phyloP scores from a whole-genome alignment of 2,113 vertebrate genomes.

The Atlantisia rogersi region DNA sequence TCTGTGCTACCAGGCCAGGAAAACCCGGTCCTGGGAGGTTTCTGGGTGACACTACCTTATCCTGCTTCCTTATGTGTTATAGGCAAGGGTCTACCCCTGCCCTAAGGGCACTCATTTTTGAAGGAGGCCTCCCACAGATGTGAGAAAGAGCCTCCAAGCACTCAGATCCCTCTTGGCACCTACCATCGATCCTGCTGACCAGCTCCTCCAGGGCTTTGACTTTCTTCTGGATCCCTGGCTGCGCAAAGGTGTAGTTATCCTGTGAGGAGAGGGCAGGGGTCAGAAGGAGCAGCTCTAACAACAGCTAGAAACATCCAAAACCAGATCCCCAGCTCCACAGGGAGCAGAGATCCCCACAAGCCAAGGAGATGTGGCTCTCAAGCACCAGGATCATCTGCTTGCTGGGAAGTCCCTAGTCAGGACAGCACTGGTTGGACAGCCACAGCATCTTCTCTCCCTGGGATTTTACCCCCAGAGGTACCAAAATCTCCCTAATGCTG shows the following conservation, averaged over 20 bases:
- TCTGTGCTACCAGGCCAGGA: background rate
- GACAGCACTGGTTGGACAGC: background rate
- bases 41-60: background rate
- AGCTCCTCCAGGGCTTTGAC: conserved; percentile 97
- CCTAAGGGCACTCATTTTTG: background rate
- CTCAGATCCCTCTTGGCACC: conserved; percentile 22
- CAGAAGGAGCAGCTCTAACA: background rate
- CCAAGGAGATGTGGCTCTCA: background rate
- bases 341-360: background rate
- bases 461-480: background rate
- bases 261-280: conserved; percentile 43
- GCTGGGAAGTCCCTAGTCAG: background rate
- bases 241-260: conserved; percentile 99
- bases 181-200: conserved; percentile 96
- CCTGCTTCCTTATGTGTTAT: fast-evolving
- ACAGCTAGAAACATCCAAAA: background rate
- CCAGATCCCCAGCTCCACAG: background rate
- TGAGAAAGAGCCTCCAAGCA: background rate
- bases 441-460: background rate
- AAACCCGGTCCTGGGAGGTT: background rate
- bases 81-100: background rate
- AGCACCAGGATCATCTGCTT: background rate
- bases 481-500: background rate
- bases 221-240: conserved; percentile 98
- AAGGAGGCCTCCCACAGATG: background rate